phyloP scores from a whole-genome alignment of 2,888 invertebrate genomes.

The Lasioglossum lativentre region DNA sequence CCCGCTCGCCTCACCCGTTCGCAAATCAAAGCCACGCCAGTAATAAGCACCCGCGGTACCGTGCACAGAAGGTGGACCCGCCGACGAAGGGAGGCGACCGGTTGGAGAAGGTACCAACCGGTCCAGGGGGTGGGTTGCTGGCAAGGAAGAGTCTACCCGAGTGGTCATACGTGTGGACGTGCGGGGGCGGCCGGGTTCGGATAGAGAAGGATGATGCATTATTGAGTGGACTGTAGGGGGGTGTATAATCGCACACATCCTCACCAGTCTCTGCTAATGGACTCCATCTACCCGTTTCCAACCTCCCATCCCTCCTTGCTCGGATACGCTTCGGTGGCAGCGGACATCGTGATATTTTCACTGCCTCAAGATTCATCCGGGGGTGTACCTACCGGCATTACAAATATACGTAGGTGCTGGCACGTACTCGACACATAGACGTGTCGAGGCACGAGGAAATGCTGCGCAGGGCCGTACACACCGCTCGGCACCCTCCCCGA shows the following conservation, averaged over 20 bases:
- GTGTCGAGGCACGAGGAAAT: constrained; percentile 59
- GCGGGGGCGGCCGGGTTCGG: constrained; percentile 57
- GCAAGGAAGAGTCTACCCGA: constrained; percentile 74
- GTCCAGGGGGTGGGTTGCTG: constrained; percentile 55
- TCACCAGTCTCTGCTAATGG: constrained; percentile 81
- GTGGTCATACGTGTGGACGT: constrained; percentile 76
- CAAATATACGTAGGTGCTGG: constrained; percentile 71
- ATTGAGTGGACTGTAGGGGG: constrained; percentile 82
- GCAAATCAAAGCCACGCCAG: constrained; percentile 83
- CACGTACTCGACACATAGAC: constrained; percentile 63
- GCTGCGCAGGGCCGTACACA: constrained; percentile 63
- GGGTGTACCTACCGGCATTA: constrained; percentile 69
- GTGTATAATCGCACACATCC: constrained; percentile 82
- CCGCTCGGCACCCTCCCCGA: neutral
- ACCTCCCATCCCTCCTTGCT: constrained; percentile 64
- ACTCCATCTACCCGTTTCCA: constrained; percentile 75
- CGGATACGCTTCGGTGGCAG: constrained; percentile 66
- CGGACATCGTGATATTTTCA: constrained; percentile 78
- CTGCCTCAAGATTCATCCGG: constrained; percentile 76
- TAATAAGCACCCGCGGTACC: constrained; percentile 80
- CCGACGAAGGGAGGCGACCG: constrained; percentile 54
- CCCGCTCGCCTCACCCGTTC: constrained; percentile 43
- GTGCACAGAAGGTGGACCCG: constrained; percentile 56
- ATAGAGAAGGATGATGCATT: constrained; percentile 82
- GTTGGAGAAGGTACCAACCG: constrained; percentile 44